These are phyloP conservation scores for Serrognathus titanus DNA, from an alignment of 2,888 invertebrate species.

Conservation along the genomic window DNA sequence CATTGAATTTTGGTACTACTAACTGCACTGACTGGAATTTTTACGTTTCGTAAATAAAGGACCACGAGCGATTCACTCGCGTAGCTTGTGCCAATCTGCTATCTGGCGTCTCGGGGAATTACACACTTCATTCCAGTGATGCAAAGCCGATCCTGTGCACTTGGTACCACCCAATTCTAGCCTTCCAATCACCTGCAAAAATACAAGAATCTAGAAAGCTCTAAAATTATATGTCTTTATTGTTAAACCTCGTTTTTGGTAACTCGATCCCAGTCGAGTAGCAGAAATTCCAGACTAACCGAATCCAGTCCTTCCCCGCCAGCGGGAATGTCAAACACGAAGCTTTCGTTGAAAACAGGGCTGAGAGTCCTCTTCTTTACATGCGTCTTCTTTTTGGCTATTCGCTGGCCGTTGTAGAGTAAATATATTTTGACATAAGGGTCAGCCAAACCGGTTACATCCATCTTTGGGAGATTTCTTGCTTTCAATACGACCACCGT, in stretches of 20 bases:
- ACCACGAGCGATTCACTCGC: constrained; percentile 61
- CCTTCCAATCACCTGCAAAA: constrained; percentile 83
- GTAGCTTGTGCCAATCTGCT: constrained; percentile 98
- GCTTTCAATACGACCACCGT: constrained; percentile 97
- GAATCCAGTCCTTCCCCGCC: constrained; percentile 74
- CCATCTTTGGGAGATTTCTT: constrained; percentile 96
- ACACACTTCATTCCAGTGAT: constrained; percentile 98
- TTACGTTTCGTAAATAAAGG: neutral
- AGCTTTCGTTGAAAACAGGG: constrained; percentile 98
- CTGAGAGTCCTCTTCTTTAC: constrained; percentile 96
- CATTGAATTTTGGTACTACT: constrained; percentile 2
- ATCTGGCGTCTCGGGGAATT: constrained; percentile 96
- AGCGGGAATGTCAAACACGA: constrained; percentile 89
- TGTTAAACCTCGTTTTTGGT: constrained; percentile 88
- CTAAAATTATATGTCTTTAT: neutral
- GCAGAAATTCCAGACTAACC: constrained; percentile 81
- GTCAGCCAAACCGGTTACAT: constrained; percentile 94
- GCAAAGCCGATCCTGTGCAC: constrained; percentile 76
- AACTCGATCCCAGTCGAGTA: constrained; percentile 96
- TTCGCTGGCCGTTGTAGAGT: constrained; percentile 93
- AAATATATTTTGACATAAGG: constrained; percentile 98
- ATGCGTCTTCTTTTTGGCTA: constrained; percentile 98
- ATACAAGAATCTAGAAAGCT: neutral
- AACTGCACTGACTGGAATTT: constrained; percentile 12
- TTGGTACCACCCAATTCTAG: constrained; percentile 86